Percentiles rank a stretch among this genome's conserved stretches.
Evolutionary conservation across 2,797 vertebrate genomes (phyloP).

Genomic region (Buceros bicornis): DNA sequence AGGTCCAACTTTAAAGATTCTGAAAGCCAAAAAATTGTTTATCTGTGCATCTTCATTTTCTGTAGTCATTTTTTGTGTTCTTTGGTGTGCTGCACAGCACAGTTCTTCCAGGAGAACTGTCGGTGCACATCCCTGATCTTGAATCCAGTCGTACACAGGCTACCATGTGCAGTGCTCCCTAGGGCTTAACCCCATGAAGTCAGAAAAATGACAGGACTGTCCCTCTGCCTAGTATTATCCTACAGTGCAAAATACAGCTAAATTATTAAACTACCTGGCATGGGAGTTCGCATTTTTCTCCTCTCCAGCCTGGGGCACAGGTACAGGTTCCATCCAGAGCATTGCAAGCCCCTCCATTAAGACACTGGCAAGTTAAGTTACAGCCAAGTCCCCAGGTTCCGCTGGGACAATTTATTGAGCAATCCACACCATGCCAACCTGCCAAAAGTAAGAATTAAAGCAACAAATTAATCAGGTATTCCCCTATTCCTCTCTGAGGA

Average conservation of each 20-base stretch:
- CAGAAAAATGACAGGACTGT: not conserved
- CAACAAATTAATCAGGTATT: not conserved
- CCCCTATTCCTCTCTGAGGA: not conserved
- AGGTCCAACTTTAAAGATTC: not conserved
- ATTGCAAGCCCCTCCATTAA: slow-evolving; percentile 90
- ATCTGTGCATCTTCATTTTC: not conserved
- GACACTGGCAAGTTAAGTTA: slow-evolving; percentile 90
- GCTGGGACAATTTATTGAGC: slow-evolving; percentile 94
- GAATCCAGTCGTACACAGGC: rapidly evolving
- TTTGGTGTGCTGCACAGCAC: not conserved
- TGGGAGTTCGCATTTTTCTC: slow-evolving; percentile 87
- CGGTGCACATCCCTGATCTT: not conserved
- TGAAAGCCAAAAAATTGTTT: not conserved
- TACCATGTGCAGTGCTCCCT: not conserved
- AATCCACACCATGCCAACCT: slow-evolving; percentile 98
- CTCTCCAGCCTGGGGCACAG: slow-evolving; percentile 92
- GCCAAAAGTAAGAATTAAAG: slow-evolving; percentile 7
- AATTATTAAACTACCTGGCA: slow-evolving; percentile 87
- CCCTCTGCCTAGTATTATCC: not conserved
- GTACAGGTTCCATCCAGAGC: slow-evolving; percentile 91
- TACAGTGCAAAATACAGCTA: not conserved
- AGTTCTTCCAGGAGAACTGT: not conserved
- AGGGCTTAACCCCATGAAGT: not conserved
- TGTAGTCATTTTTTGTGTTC: not conserved
- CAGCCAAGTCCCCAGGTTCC: slow-evolving; percentile 94